Evolutionary conservation across 2,113 vertebrate species (phyloP), one percentile per base, ranked within the genome.

Genomic region (Leptobrachium ailaonicum): DNA sequence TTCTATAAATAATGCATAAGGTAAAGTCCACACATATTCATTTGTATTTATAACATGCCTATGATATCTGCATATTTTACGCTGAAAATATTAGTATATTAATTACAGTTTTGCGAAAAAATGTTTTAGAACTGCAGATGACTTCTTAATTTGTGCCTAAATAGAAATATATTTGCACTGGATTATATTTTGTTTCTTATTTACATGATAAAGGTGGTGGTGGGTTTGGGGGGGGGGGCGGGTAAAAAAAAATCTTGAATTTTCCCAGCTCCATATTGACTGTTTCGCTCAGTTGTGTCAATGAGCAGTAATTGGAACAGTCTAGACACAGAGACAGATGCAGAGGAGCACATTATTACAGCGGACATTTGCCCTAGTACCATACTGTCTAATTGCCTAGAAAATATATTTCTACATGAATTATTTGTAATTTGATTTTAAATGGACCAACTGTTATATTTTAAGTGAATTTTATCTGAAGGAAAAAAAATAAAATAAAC

Each of bases 341-440:
- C 93, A 93, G 88, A 93, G 92, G 89, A 90, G 90, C 90, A 86
- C 89, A 89, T 92, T 89, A 90, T 93, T 90, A 89, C 89, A 88
- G 89, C 88, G 95, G 95, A 95, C 94, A 91, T 95, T 95, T 94
- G 92, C 92, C 94, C 95, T 91, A 89, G 90, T 89, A 90, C 20
- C 84, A 88, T 92, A 90, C 90, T 91, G 93, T 95, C 95, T 95
- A 98, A 97, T 98, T 97, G 95, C 92, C 94, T 94, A 96, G 95
- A 98, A 98, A 97, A 98, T 96, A 93, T 91, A 92, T 93, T 96
- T 97, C 96, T 96, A 95, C 86, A 85, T 90, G 90, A 93, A 92
- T 93, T 93, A 96, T 96, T 91, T 94, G 94, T 97, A 94, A 96
- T 97, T 95, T 95, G 95, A 97, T 94, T 95, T 93, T 93, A 96